Percentiles rank a stretch among this genome's conserved stretches.
phyloP scores from a whole-genome alignment of 1,140 invertebrate species.

The Macrostomum lignano region DNA sequence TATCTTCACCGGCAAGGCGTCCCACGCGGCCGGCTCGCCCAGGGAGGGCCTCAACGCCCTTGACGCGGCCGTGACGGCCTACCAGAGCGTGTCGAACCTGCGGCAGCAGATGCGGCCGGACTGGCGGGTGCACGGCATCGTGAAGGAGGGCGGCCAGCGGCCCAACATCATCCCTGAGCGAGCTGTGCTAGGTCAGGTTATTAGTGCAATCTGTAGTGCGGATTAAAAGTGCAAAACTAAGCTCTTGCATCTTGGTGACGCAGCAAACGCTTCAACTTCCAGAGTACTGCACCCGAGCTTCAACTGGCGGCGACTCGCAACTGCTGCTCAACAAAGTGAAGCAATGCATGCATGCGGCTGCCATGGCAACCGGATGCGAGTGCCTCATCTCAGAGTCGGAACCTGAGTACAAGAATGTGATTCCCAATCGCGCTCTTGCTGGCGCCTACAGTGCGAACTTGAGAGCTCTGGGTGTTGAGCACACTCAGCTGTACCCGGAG shows the following conservation, averaged over 20 bases:
- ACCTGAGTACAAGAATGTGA: background rate
- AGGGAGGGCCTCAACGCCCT: conserved; percentile 14
- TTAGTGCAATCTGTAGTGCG: too few relatives aligned
- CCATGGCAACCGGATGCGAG: conserved; percentile 17
- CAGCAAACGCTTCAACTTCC: too few relatives aligned
- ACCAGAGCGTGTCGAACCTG: conserved; percentile 9
- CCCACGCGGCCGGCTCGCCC: conserved; percentile 11
- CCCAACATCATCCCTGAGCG: conserved; percentile 24
- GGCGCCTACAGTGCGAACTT: conserved; percentile 3
- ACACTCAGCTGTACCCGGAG: conserved; percentile 3
- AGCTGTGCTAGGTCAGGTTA: too few relatives aligned
- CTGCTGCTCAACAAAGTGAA: too few relatives aligned
- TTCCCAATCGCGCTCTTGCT: background rate
- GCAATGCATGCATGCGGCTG: conserved; percentile 17
- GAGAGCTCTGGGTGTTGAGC: background rate
- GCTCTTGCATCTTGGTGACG: too few relatives aligned
- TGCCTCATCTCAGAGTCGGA: background rate
- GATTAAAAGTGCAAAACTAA: too few relatives aligned
- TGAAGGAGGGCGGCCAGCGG: conserved; percentile 10
- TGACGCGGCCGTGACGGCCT: conserved; percentile 12
- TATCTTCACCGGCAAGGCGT: conserved; percentile 10
- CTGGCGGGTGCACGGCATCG: conserved; percentile 11
- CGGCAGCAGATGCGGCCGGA: conserved; percentile 13
- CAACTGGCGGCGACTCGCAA: too few relatives aligned
- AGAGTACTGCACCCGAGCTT: too few relatives aligned